Percentiles rank a stretch among this genome's conserved stretches.
Evolutionary conservation across 2,797 vertebrate genomes (phyloP).

Genomic region (Coregonus suidteri): DNA sequence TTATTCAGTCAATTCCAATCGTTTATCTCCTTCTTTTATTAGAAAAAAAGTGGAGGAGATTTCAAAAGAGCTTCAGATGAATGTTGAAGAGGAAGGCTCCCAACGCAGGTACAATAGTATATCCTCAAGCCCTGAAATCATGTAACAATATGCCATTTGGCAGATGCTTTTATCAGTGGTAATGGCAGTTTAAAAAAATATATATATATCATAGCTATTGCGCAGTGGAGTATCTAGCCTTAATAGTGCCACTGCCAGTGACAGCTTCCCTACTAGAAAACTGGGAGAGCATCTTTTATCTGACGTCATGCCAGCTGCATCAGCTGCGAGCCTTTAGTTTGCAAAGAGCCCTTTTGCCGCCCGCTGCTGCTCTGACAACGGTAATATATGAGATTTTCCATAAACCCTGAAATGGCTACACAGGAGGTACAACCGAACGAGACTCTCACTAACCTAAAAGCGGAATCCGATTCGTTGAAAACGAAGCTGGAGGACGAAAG

Average conservation of each 20-base stretch:
- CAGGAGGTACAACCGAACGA: constrained; percentile 91
- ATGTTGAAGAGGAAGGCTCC: constrained; percentile 73
- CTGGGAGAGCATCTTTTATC: constrained; percentile 68
- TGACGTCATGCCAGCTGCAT: constrained; percentile 83
- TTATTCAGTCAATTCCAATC: not conserved
- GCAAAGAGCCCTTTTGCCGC: constrained; percentile 57
- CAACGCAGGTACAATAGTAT: constrained; percentile 71
- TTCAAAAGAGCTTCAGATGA: constrained; percentile 65
- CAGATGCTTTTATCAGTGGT: no score
- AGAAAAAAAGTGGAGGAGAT: constrained; percentile 79
- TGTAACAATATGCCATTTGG: not conserved
- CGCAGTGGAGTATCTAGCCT: no score
- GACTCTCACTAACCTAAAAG: constrained; percentile 89
- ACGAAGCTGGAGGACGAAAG: constrained; percentile 95
- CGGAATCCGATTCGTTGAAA: constrained; percentile 93
- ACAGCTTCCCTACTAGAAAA: constrained; percentile 27
- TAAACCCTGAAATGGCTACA: constrained; percentile 89
- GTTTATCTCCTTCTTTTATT: not conserved
- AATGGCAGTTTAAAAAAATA: no score
- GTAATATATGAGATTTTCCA: constrained; percentile 77
- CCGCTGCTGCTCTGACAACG: constrained; percentile 64
- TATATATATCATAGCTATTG: no score
- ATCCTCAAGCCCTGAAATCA: not conserved
- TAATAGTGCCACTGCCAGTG: no score
- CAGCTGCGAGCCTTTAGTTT: constrained; percentile 70